Evolutionary conservation across 2,113 vertebrate genomes (phyloP).

Genomic region (Varanus salvator): DNA sequence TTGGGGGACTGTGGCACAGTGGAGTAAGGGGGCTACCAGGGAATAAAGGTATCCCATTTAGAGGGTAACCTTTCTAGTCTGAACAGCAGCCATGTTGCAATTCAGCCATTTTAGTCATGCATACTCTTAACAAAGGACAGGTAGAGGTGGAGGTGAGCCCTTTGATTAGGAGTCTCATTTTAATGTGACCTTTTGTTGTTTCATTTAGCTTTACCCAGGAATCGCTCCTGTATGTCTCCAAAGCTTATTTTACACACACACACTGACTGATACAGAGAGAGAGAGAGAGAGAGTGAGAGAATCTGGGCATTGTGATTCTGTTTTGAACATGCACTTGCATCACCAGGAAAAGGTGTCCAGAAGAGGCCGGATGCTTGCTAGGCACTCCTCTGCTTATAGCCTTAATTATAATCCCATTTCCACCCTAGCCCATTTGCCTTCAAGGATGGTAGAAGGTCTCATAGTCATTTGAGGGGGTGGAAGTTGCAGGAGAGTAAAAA

Average conservation of each 20-base stretch:
- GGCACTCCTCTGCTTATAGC: neutral
- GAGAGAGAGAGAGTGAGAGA: neutral
- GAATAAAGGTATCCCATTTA: neutral
- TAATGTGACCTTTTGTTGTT: neutral
- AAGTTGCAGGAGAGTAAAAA: neutral
- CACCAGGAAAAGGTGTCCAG: neutral
- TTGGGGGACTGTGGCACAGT: no score
- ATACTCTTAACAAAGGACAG: neutral
- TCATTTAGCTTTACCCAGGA: neutral
- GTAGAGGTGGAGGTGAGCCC: neutral
- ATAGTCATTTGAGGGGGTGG: neutral
- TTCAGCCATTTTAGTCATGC: neutral
- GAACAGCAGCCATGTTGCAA: neutral
- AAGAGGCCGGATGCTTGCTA: neutral
- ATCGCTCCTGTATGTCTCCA: neutral
- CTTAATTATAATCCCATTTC: conserved; percentile 16
- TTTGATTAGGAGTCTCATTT: neutral
- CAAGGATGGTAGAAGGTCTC: neutral
- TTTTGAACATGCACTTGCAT: neutral
- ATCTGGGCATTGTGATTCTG: neutral
- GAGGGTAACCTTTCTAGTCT: neutral
- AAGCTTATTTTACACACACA: neutral
- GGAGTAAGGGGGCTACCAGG: neutral
- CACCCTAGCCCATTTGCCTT: neutral
- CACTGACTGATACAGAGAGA: neutral